Evolutionary conservation across 2,797 vertebrate species (phyloP), one percentile per base, ranked within the genome.

Genomic region (Nannoperca australis): DNA sequence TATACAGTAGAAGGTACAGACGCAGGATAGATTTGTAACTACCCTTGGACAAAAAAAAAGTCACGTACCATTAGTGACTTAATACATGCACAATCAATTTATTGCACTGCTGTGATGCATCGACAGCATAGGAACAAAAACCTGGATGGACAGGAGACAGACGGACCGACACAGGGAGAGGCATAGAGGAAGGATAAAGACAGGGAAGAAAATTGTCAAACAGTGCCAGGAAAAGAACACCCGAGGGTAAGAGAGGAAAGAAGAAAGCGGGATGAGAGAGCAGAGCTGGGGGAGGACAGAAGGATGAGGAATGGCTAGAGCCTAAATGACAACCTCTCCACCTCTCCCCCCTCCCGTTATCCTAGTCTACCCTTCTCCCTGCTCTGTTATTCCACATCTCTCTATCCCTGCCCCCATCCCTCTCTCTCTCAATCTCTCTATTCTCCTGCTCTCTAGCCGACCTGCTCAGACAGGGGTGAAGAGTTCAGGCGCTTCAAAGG

Each of bases 401-500:
- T 85, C 79, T 34, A 77, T 84, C 88, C 88, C 89, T 79, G 70
- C 88, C 89, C 91, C 89, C 89, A 82, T 87, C 85, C 60, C 81
- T 69, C 80, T 60, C 71, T 81, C 85, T 77, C 90, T 87, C 90
- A 71, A 83, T 91, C 88, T 89, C 90, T 92, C 91, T 92, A 85
- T 90, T 91, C 88, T 90, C 68, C 86, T 91, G 88, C 92, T 91
- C 93, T 91, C 91, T 87, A 76, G 80, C 79, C 85, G 93, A 95
- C 94, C 94, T 91, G 91, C 92, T 95, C 93, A 94, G 92, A 94
- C 94, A 91, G 88, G 91, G 95, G 94, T 95, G 94, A 95, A 94
- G 88, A 95, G 95, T 95, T 95, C 95, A 95, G 83, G 81, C 79
- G 92, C 95, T 95, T 95, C 95, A 95, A 95, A 95, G 90, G 92